Conservation (phyloP, 2,888 invertebrate species). For the Ochlodes sylvanus region DNA sequence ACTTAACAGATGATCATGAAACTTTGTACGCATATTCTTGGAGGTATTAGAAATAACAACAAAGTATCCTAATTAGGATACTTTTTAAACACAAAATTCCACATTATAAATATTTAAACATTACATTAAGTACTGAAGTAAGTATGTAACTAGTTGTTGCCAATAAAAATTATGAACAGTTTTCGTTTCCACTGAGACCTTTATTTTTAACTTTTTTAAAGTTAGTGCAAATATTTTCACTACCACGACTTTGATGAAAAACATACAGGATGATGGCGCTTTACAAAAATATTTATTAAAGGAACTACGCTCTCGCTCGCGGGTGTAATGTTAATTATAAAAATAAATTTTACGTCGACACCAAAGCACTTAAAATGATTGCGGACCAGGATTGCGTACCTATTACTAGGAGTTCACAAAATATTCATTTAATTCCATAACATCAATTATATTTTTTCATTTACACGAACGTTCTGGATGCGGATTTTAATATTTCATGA, state of each 20-base stretch:
- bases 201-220: not conserved
- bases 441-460: conserved; percentile 1
- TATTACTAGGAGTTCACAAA: conserved; percentile 14
- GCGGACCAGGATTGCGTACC: conserved; percentile 10
- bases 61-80: too few species aligned
- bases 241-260: not conserved
- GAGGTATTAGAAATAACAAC: too few species aligned
- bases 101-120: too few species aligned
- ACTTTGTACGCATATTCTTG: too few species aligned
- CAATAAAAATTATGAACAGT: too few species aligned
- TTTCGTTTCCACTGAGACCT: too few species aligned
- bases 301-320: not conserved
- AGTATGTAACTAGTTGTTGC: too few species aligned
- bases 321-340: conserved; percentile 13
- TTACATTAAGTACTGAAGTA: too few species aligned
- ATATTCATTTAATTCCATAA: conserved; percentile 18
- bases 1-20: too few species aligned
- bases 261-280: not conserved
- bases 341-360: conserved; percentile 11
- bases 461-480: not conserved
- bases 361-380: conserved; percentile 18
- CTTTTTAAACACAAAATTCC: too few species aligned
- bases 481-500: conserved; percentile 3
- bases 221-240: not conserved
- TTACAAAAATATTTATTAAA: conserved; percentile 10